A percentile compares a stretch with the other conserved stretches of the same genome.
Evolutionary conservation across 2,113 vertebrate species (phyloP).

Genomic region (Melanerpes aurifrons): DNA sequence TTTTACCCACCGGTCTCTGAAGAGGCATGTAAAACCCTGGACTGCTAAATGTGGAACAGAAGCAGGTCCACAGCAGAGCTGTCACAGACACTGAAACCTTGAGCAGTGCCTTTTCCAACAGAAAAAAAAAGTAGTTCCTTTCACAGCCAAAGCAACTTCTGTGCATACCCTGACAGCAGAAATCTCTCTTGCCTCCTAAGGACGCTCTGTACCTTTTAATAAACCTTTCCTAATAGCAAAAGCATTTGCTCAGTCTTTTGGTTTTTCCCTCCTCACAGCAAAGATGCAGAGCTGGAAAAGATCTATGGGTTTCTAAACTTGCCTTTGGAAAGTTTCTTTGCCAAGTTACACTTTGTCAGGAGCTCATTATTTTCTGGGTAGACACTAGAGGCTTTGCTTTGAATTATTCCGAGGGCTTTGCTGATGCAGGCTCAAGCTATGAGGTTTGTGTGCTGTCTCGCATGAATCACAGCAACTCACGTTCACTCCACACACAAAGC

Average conservation of each 20-base stretch:
- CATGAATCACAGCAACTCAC: conserved; percentile 22
- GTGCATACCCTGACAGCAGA: not conserved
- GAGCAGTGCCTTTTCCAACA: not conserved
- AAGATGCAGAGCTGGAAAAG: conserved; percentile 55
- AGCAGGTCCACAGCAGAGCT: not conserved
- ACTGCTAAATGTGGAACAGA: not conserved
- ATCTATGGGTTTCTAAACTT: conserved; percentile 52
- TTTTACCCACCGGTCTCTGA: not conserved
- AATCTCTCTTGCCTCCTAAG: not conserved
- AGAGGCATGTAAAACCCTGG: not conserved
- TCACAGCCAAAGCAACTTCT: not conserved
- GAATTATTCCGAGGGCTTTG: conserved; percentile 36
- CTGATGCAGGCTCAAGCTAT: conserved; percentile 3
- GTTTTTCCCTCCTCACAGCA: conserved; percentile 12
- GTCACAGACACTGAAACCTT: not conserved
- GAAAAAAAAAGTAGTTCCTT: not conserved
- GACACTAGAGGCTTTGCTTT: conserved; percentile 57
- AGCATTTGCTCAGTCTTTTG: conserved; percentile 35
- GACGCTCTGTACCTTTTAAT: conserved; percentile 15
- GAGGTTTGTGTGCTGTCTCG: not conserved
- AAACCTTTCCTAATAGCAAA: conserved; percentile 44
- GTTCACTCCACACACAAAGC: not conserved
- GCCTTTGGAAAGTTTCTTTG: conserved; percentile 70
- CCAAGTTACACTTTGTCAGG: conserved; percentile 75
- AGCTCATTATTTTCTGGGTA: conserved; percentile 69